Evolutionary conservation across 2,888 invertebrate species (phyloP).

Genomic region (Argyra leucocephala): DNA sequence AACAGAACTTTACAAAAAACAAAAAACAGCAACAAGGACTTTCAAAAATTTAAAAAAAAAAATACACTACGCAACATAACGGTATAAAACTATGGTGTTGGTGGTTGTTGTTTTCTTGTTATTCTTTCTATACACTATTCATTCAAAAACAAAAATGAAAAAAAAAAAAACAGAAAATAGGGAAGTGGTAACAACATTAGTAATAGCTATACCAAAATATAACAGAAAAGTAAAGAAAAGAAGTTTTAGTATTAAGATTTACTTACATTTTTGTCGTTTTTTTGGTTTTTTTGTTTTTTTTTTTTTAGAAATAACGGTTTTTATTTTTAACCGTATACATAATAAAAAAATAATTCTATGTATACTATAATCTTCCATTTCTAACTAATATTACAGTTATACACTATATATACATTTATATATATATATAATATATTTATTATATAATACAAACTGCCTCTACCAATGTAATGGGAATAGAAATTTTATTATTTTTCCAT

Average conservation of each 20-base stretch:
- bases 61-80: background rate
- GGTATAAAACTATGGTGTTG: background rate
- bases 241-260: background rate
- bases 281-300: no score
- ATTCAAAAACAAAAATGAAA: no score
- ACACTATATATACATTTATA: no score
- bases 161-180: no score
- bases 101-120: no score
- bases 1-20: background rate
- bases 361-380: slow-evolving; percentile 1
- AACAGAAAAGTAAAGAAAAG: no score
- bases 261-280: background rate
- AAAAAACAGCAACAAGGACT: background rate
- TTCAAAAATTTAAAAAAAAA: background rate
- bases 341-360: background rate
- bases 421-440: no score
- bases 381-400: background rate
- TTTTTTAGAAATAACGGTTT: no score
- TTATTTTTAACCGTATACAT: background rate
- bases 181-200: no score
- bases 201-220: no score
- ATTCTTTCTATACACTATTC: no score
- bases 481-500: slow-evolving; percentile 10
- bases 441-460: background rate
- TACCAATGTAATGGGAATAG: slow-evolving; percentile 1